Base-by-base conservation (phyloP, 2,797 vertebrate species). In the Nothura maculosa region DNA sequence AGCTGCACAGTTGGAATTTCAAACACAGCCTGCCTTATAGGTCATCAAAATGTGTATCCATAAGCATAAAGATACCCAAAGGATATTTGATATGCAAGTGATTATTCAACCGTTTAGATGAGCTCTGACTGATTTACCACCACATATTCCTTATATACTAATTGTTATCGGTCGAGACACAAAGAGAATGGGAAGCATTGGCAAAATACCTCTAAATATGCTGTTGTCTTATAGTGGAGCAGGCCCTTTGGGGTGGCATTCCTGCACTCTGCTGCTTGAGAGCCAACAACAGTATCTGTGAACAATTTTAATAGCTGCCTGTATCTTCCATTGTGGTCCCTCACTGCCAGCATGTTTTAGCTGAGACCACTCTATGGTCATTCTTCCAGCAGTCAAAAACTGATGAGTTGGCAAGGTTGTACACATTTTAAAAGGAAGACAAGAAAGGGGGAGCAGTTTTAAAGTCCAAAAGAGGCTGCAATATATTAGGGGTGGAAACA, bases 391-490 rank as follows among this genome's bases (percentile, higher is more conserved):
- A 92, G 81, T 75, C 74, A 84, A 24, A 87, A 86, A 36, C 60
- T 67, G 69, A 81, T 25, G n/a, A 38, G 81, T 52, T 60, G 85
- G 74, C 60, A 84, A 76, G 7, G 45, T 25, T 61, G 58, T 30
- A 47, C 21, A 2, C 42, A 73, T 25, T 58, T 85, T 85, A 63
- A 81, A 83, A 57, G 24, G 38, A 85, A 85, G 63, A 81, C 47
- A 72, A 83, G 81, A 64, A 73, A 25, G 19, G 6, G n/a, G 34
- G 93, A 81, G 21, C 34, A 47, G 63, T 83, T 93, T 94, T 87
- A 10, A 67, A 87, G 66, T 81, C 55, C 0, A 0, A 85, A 89
- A 86, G 40, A 83, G 50, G 50, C 42, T 95, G 50, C 55, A 60
- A 18, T n/a, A 4, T 72, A 89, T 92, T 30, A 78, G 88, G 85